These are phyloP conservation scores for Bungarus multicinctus DNA, from an alignment of 2,113 vertebrate genomes.

Conservation along the genomic window DNA sequence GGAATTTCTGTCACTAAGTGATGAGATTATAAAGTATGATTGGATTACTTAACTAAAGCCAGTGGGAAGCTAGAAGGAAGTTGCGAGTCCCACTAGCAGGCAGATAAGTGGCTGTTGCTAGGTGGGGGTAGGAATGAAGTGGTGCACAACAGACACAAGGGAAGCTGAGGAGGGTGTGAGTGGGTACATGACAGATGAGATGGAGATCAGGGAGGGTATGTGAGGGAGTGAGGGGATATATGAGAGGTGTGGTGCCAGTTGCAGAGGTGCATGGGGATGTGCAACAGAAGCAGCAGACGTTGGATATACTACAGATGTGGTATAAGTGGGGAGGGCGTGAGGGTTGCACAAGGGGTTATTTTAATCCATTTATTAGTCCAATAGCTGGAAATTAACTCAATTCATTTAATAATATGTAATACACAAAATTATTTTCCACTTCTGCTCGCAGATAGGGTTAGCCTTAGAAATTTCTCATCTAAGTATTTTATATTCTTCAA, in stretches of 20 bases:
- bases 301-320: not conserved
- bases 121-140: not conserved
- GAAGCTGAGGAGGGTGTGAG: not conserved
- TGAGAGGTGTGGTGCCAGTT: not conserved
- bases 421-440: not conserved
- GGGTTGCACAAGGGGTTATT: not conserved
- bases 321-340: not conserved
- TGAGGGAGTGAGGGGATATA: not conserved
- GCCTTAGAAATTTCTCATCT: not conserved
- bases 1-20: not conserved
- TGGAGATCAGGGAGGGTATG: not conserved
- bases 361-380: not conserved
- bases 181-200: not conserved
- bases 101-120: not conserved
- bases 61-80: not conserved
- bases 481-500: not conserved
- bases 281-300: not conserved
- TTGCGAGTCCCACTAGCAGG: not conserved
- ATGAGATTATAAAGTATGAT: not conserved
- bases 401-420: not conserved
- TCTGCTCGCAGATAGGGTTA: not conserved
- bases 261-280: not conserved
- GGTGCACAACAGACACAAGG: not conserved
- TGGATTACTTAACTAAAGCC: not conserved
- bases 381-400: not conserved